Evolutionary conservation across 2,888 invertebrate genomes (phyloP).

Genomic region (Phania funesta): DNA sequence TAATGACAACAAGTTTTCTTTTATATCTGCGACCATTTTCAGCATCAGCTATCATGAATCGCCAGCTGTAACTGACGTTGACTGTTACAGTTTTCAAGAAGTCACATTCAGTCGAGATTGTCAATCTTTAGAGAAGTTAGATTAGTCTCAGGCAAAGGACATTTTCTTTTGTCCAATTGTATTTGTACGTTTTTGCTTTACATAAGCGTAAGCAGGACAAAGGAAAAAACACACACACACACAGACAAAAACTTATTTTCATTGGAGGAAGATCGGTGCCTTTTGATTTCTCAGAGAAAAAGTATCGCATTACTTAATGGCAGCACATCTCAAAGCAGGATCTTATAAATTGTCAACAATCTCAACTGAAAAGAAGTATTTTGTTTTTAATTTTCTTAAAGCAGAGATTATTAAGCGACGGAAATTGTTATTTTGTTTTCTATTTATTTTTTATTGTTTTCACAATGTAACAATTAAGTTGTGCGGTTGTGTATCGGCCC

Average conservation of each 20-base stretch:
- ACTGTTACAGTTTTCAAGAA: conserved; percentile 32
- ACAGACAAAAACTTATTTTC: conserved; percentile 19
- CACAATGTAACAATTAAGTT: conserved; percentile 59
- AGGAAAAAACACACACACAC: neutral
- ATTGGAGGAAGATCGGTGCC: conserved; percentile 59
- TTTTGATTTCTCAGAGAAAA: conserved; percentile 68
- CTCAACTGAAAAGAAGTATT: neutral
- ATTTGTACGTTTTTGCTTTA: conserved; percentile 2
- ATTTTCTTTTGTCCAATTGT: conserved; percentile 8
- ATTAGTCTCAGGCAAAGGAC: conserved; percentile 20
- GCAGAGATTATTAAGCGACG: conserved; percentile 52
- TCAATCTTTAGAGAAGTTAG: conserved; percentile 30
- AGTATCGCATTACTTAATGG: conserved; percentile 68
- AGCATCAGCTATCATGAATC: conserved; percentile 15
- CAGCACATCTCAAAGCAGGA: conserved; percentile 20
- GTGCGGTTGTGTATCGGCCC: conserved; percentile 50
- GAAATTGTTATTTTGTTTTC: conserved; percentile 60
- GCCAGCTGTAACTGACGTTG: conserved; percentile 52
- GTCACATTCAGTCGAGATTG: conserved; percentile 38
- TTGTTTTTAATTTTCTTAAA: conserved; percentile 28
- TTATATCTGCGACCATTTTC: conserved; percentile 31
- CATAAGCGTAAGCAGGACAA: conserved; percentile 1
- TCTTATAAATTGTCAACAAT: conserved; percentile 18
- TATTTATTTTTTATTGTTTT: conserved; percentile 44
- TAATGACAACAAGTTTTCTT: conserved; percentile 59